Base-by-base conservation (phyloP, 1,140 invertebrate species). In the Scaptomyza montana region DNA sequence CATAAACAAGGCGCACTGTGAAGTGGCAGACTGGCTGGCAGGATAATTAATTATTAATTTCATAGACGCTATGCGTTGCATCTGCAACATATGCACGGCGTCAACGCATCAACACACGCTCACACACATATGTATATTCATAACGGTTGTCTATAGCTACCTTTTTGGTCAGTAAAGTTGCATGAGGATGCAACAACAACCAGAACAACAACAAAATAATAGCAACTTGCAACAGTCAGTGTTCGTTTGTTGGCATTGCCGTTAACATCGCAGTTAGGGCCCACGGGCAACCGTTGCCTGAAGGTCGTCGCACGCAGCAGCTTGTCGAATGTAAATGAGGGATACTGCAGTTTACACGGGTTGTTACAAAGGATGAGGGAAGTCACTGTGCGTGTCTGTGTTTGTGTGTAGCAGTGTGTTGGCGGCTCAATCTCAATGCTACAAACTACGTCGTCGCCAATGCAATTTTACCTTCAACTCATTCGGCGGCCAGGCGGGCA, bases 31-130 rank as follows among this genome's bases (percentile, higher is more conserved):
- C 33, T 43, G 46, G 51, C 72, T 46, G 65, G 45, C 76, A 74
- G 82, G 84, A 87, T 87, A 87, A 87, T 89, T 89, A 79, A 87
- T 89, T 87, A 87, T 87, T 84, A 84, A 89, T 87, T 87, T 87
- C 72, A 89, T 79, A 68, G 73, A 66, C 63, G 50, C 36, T 33
- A 47, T 33, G 33, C 56, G 63, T 43, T 53, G 57, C 74, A 66
- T 49, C 53, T 68, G 46, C 55, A 63, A 62, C 39, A 61, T 21
- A 41, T 46, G 39, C 53, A 54, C 25, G 53, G 28, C 46, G 59
- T 12, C 64, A 53, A 51, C 50, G 49, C 49, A 57, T 28, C 59
- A 61, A 46, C 46, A 54, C 30, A 71, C 33, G 57, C 33, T 56
- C 43, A 25, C 19, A 45, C 43, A 50, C 45, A 16, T 0, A n/a